Evolutionary conservation across 2,797 vertebrate species (phyloP).

Genomic region (Catostomus latipinnis): DNA sequence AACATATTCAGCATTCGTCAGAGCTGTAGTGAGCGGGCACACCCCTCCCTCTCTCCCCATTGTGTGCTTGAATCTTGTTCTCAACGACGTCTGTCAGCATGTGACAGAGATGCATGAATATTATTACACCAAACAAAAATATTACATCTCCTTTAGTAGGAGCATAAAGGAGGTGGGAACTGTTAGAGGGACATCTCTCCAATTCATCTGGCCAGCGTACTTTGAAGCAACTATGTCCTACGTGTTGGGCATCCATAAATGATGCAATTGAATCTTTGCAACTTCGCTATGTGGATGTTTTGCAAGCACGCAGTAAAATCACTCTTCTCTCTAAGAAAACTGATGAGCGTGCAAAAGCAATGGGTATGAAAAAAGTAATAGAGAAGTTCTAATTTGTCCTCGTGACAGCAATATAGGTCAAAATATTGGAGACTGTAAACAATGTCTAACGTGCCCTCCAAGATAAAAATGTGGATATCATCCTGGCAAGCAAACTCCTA

Average conservation of each 20-base stretch:
- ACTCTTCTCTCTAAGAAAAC: background rate
- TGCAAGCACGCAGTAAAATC: background rate
- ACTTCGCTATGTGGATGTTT: background rate
- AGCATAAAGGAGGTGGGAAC: background rate
- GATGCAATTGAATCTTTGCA: background rate
- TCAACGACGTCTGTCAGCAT: too few relatives aligned
- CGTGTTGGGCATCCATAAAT: background rate
- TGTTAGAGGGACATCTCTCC: constrained; percentile 8
- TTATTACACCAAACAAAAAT: background rate
- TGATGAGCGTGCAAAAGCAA: background rate
- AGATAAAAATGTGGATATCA: background rate
- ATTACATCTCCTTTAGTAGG: background rate
- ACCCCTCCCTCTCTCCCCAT: too few relatives aligned
- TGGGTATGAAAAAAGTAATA: background rate
- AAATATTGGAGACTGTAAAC: background rate
- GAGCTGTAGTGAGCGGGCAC: too few relatives aligned
- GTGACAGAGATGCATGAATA: background rate
- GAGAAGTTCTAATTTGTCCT: background rate
- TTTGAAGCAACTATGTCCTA: background rate
- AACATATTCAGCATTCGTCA: too few relatives aligned
- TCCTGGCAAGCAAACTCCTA: background rate
- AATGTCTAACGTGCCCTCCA: too few relatives aligned
- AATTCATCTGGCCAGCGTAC: background rate
- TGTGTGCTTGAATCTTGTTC: too few relatives aligned
- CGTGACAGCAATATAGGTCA: background rate